Evolutionary conservation across 2,888 invertebrate genomes (phyloP), one percentile per base, ranked within the genome.

Genomic region (Eristalinus sepulchralis): DNA sequence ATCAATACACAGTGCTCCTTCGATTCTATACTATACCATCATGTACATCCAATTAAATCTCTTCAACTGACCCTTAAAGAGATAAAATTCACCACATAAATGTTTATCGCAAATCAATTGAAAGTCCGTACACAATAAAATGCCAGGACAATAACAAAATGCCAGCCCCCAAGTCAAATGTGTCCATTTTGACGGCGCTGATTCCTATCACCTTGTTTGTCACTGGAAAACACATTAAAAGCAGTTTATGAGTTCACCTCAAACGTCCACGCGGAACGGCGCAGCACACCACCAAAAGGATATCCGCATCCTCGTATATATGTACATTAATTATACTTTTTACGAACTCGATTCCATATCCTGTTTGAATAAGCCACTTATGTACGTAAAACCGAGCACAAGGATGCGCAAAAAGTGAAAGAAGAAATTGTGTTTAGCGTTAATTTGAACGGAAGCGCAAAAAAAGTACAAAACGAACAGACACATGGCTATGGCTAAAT

Each of bases 121-220:
- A 60, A 31, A 47, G 71, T 31, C 47, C 11, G 20, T 60, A 62
- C 60, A 39, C 55, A 71, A 71, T 71, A 62, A 71, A 71, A 71
- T 60, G n/a, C 70, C 27, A 17, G 36, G 39, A 27, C 27, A 71
- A 31, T 31, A 39, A 59, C 39, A 39, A 60, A 71, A 39, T 59
- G 39, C 39, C 17, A 11, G n/a, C 59, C 34, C 57, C 27, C 34
- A 11, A 11, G n/a, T 39, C 39, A 39, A 59, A 17, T 36, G 27
- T 20, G 39, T 47, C 60, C 24, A 31, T 20, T 31, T 71, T 20
- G 9, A 11, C 9, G 47, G 39, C 71, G 10, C 47, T 39, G 47
- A 60, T 60, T 47, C 47, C 31, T 62, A 47, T 71, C 31, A 13
- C 39, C 39, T 31, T 39, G 36, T 39, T 59, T 71, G 71, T 60